Evolutionary conservation across 1,140 invertebrate species (phyloP).

Genomic region (Adelges cooleyi): DNA sequence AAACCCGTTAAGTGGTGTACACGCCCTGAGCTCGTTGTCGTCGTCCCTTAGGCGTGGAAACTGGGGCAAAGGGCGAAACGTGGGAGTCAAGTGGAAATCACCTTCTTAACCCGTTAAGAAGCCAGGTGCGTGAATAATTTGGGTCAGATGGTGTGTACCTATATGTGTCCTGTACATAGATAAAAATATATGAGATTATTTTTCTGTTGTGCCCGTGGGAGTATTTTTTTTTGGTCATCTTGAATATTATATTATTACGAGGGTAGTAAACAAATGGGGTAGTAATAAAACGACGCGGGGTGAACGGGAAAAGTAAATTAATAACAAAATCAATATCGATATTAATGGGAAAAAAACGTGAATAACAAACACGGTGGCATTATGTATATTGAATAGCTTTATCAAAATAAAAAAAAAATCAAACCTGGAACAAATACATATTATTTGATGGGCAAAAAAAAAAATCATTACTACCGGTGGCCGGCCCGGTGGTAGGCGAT

Average conservation of each 20-base stretch:
- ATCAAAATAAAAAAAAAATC: neutral
- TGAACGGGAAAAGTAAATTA: conserved; percentile 22
- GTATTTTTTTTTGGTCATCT: conserved; percentile 17
- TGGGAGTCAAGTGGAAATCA: conserved; percentile 4
- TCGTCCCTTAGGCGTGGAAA: neutral
- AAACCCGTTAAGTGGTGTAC: neutral
- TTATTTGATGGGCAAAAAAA: conserved; percentile 12
- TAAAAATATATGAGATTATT: conserved; percentile 4
- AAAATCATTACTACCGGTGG: conserved; percentile 6
- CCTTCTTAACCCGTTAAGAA: conserved; percentile 3
- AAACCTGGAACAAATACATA: conserved; percentile 6
- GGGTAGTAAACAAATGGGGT: neutral
- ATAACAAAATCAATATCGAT: conserved; percentile 25
- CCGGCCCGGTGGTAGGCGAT: too few species aligned
- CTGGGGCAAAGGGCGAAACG: conserved; percentile 19
- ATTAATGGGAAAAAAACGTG: conserved; percentile 5
- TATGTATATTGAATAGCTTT: conserved; percentile 7
- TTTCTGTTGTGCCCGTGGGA: neutral
- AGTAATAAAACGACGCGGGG: neutral
- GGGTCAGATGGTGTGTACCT: conserved; percentile 10
- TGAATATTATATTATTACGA: neutral
- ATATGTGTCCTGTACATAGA: conserved; percentile 4
- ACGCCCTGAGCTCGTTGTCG: neutral
- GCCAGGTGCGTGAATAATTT: conserved; percentile 28
- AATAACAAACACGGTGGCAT: conserved; percentile 12